Conservation (phyloP, 2,888 invertebrate genomes). For the Monopis laevigella region DNA sequence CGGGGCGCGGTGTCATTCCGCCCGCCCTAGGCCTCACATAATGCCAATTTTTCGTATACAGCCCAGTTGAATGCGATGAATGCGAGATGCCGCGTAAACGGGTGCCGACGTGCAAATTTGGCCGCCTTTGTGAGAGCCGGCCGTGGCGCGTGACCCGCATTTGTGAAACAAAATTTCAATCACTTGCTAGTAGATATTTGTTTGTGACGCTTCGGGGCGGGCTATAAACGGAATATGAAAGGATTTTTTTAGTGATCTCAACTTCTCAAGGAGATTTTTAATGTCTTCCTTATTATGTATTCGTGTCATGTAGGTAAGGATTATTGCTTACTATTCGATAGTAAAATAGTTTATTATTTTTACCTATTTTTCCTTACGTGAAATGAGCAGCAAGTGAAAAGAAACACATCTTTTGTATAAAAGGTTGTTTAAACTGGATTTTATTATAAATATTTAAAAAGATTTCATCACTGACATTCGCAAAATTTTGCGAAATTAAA, state of each 20-base stretch:
- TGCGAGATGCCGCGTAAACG: slow-evolving; percentile 60
- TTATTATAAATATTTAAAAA: too few species aligned
- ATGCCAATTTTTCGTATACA: slow-evolving; percentile 63
- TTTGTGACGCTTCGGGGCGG: slow-evolving; percentile 38
- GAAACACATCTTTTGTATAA: too few species aligned
- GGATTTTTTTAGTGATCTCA: slow-evolving; percentile 20
- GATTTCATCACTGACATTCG: too few species aligned
- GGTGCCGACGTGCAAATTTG: slow-evolving; percentile 64
- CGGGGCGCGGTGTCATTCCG: slow-evolving; percentile 24
- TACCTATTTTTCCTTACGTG: too few species aligned
- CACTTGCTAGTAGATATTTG: slow-evolving; percentile 39
- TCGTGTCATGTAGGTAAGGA: too few species aligned
- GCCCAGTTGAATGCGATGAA: slow-evolving; percentile 45
- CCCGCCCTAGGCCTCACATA: slow-evolving; percentile 31
- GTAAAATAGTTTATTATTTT: too few species aligned
- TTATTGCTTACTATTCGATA: too few species aligned
- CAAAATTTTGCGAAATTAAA: too few species aligned
- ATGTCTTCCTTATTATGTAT: too few species aligned
- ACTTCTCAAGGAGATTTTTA: neutral
- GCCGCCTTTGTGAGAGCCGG: slow-evolving; percentile 41
- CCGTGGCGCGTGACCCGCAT: slow-evolving; percentile 20
- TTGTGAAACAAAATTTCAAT: slow-evolving; percentile 29
- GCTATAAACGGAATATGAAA: slow-evolving; percentile 38
- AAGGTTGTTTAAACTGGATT: too few species aligned
- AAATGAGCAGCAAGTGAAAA: too few species aligned